phyloP scores from a whole-genome alignment of 2,888 invertebrate species.

The Rhagophthalmus giganteus region DNA sequence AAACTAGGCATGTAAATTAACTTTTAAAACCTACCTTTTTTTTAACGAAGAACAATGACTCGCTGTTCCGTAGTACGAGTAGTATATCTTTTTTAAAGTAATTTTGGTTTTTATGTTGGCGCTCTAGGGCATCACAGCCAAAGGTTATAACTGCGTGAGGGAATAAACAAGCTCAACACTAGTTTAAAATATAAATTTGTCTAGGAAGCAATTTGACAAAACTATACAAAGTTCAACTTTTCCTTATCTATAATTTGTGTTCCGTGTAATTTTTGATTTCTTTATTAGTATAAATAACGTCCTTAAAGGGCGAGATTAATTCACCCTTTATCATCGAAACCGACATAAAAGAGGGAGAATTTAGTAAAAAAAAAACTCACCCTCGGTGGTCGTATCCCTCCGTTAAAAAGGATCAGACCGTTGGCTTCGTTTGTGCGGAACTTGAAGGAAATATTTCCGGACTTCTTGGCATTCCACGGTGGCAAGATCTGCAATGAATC shows the following conservation, averaged over 20 bases:
- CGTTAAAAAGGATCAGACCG: slow-evolving; percentile 90
- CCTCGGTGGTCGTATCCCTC: slow-evolving; percentile 75
- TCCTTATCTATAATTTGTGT: no score
- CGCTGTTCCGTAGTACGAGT: no score
- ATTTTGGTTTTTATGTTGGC: no score
- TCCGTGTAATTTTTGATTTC: neutral
- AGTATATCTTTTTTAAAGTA: no score
- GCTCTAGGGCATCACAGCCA: no score
- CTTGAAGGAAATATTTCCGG: slow-evolving; percentile 89
- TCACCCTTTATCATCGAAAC: slow-evolving; percentile 14
- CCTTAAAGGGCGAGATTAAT: slow-evolving; percentile 6
- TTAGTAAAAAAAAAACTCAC: slow-evolving; percentile 59
- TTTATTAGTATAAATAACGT: neutral
- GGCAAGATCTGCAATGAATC: slow-evolving; percentile 72
- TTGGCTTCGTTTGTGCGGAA: slow-evolving; percentile 95
- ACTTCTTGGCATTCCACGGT: slow-evolving; percentile 88
- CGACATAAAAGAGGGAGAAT: slow-evolving; percentile 8
- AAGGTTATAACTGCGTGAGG: no score
- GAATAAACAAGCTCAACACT: no score
- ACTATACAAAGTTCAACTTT: no score
- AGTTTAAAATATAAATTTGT: neutral
- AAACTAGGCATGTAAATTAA: no score
- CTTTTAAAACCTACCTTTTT: no score
- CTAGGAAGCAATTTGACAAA: no score
- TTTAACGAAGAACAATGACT: no score